These are phyloP conservation scores for Drosophila nigrodunni DNA, from an alignment of 1,140 invertebrate species.

Conservation along the genomic window DNA sequence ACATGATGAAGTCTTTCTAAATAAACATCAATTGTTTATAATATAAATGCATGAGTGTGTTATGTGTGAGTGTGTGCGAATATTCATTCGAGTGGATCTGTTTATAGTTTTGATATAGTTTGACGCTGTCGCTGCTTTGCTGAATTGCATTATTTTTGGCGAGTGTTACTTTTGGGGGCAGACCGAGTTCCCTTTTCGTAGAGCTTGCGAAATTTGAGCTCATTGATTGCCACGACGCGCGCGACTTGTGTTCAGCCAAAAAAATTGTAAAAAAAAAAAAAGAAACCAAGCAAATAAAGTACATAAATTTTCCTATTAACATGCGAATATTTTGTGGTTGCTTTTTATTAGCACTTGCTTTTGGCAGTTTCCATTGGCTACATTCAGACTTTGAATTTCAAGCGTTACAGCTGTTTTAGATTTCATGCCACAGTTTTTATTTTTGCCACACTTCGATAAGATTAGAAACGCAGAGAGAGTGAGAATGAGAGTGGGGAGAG, in stretches of 20 bases:
- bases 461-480: constrained; percentile 10
- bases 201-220: constrained; percentile 62
- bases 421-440: constrained; percentile 45
- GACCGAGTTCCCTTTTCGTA: constrained; percentile 54
- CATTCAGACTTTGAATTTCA: constrained; percentile 37
- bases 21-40: constrained; percentile 81
- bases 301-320: constrained; percentile 53
- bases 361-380: constrained; percentile 57
- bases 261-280: constrained; percentile 35
- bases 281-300: constrained; percentile 1
- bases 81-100: constrained; percentile 20
- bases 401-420: constrained; percentile 37
- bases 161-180: constrained; percentile 61
- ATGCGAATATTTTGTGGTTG: constrained; percentile 52
- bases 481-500: not conserved
- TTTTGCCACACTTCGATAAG: constrained; percentile 46
- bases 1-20: constrained; percentile 60
- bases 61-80: constrained; percentile 14
- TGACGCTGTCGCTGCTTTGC: constrained; percentile 59
- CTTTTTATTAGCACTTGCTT: constrained; percentile 38
- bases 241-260: constrained; percentile 45
- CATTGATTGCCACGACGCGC: constrained; percentile 39
- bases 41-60: constrained; percentile 43
- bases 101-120: constrained; percentile 49
- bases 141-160: constrained; percentile 76